phyloP scores from a whole-genome alignment of 2,888 invertebrate species.

The Andrena marginata region DNA sequence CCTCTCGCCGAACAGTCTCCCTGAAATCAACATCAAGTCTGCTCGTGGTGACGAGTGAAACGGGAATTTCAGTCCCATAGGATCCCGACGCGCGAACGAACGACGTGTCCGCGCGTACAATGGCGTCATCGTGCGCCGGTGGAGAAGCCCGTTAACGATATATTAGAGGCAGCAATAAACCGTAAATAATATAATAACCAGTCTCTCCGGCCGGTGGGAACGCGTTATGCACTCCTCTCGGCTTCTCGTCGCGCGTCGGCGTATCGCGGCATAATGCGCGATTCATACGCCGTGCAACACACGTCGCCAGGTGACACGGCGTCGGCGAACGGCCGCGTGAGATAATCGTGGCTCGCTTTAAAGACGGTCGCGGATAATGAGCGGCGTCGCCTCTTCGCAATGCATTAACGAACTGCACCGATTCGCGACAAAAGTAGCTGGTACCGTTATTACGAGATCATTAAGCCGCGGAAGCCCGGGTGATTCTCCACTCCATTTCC shows the following conservation, averaged over 20 bases:
- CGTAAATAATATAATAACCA: slow-evolving; percentile 56
- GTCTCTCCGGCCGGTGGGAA: slow-evolving; percentile 9
- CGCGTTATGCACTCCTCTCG: slow-evolving; percentile 5
- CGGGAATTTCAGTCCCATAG: slow-evolving; percentile 1
- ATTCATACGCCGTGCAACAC: slow-evolving; percentile 54
- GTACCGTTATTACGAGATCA: slow-evolving; percentile 15
- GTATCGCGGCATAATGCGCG: slow-evolving; percentile 40
- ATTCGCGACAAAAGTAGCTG: slow-evolving; percentile 34
- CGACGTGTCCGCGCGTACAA: slow-evolving; percentile 19
- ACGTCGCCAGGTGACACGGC: slow-evolving; percentile 49
- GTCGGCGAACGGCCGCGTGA: slow-evolving; percentile 43
- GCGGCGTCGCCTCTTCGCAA: slow-evolving; percentile 30
- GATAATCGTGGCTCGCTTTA: slow-evolving; percentile 51
- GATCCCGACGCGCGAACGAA: slow-evolving; percentile 21
- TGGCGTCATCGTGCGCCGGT: slow-evolving; percentile 2
- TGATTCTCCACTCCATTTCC: background rate
- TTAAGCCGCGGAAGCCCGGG: slow-evolving; percentile 30
- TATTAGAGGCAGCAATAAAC: slow-evolving; percentile 35
- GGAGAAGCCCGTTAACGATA: slow-evolving; percentile 22
- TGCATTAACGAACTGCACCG: slow-evolving; percentile 46
- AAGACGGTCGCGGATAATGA: slow-evolving; percentile 51
- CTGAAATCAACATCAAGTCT: no score
- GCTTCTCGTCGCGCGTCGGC: slow-evolving; percentile 7
- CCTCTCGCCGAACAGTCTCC: no score
- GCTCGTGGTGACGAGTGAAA: background rate